phyloP scores from a whole-genome alignment of 2,113 vertebrate genomes.

The Amblyornis subalaris region DNA sequence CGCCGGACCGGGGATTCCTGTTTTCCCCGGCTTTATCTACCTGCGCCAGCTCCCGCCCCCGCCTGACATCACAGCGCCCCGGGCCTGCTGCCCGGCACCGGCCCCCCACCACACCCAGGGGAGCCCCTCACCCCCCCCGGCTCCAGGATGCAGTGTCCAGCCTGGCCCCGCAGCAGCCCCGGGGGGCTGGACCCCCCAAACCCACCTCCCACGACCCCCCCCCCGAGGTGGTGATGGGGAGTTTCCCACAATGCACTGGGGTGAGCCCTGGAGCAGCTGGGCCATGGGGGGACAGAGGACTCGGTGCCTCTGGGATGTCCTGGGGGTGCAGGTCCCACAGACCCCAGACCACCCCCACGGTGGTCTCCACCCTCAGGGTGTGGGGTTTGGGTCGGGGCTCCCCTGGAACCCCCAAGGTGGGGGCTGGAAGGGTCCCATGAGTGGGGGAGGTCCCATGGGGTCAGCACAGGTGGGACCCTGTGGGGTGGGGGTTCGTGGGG shows the following conservation, averaged over 20 bases:
- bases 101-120: neutral
- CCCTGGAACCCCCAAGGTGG: neutral
- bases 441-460: neutral
- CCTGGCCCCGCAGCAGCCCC: fast-evolving
- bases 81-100: neutral
- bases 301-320: neutral
- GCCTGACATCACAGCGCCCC: slow-evolving; percentile 38
- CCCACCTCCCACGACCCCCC: neutral
- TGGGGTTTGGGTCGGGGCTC: neutral
- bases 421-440: neutral
- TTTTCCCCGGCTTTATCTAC: slow-evolving; percentile 47
- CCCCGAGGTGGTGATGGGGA: neutral
- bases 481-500: fast-evolving
- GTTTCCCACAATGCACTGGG: slow-evolving; percentile 24
- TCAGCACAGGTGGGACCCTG: neutral
- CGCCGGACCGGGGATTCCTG: slow-evolving; percentile 49
- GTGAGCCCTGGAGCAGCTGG: neutral
- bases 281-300: fast-evolving
- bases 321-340: fast-evolving
- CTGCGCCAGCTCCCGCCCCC: slow-evolving; percentile 47
- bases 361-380: fast-evolving
- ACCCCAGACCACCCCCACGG: fast-evolving
- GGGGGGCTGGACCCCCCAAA: neutral
- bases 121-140: neutral
- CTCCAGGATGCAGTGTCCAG: fast-evolving